Evolutionary conservation across 2,888 invertebrate genomes (phyloP), one percentile per base, ranked within the genome.

Genomic region (Rhabditophanes sp.): DNA sequence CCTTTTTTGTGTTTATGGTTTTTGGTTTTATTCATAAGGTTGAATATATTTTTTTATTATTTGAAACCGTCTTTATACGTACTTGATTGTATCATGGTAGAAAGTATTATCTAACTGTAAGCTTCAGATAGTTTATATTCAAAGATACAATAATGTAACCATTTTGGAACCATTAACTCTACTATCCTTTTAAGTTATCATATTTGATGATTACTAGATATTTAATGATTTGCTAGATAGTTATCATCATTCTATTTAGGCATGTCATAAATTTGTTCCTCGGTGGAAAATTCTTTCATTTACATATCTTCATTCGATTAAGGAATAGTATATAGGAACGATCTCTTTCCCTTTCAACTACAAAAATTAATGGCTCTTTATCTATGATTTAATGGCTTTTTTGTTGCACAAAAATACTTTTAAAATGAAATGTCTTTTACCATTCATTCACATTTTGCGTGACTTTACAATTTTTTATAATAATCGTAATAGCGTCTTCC

Each of bases 11-110:
- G 19, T 18, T 25, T 25, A 19, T 9, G 25, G 25, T 25, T 25
- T 25, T 25, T 25, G 15, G 15, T 2, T 5, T 5, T 25, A 6
- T 25, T 25, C 4, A 17, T 25, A 25, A n/a, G n/a, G n/a, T n/a
- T n/a, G n/a, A n/a, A n/a, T n/a, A n/a, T n/a, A n/a, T n/a, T n/a
- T 25, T 25, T 25, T 6, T 25, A 25, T 2, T 25, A 25, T 25
- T 25, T 25, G 2, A 9, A 17, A 9, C 17, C 19, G 17, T 9
- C 15, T 4, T 14, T 3, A 8, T 9, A 8, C 19, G 9, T 25
- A 16, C 17, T 3, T 17, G 17, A 18, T 9, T 25, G 8, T 9
- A 9, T 25, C 9, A 25, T 9, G 9, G 9, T 5, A 5, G 6
- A 25, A 25, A 25, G 25, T 25, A 17, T 19, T 25, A 9, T 18